Conservation (phyloP, 2,113 vertebrate species). For the Heteronetta atricapilla region DNA sequence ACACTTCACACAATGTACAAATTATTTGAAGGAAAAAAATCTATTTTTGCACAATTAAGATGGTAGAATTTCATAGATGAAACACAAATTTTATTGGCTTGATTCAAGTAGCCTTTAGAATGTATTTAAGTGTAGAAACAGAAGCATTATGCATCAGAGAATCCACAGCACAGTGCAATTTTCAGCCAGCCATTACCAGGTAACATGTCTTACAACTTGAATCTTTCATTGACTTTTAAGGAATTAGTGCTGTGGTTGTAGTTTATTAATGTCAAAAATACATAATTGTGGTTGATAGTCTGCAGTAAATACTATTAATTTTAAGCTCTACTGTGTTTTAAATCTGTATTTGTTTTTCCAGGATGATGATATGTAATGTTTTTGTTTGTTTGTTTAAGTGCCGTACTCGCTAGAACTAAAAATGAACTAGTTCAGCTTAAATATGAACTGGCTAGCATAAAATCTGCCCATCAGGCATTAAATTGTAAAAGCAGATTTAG, state of each 20-base stretch:
- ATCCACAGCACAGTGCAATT: not conserved
- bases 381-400: not conserved
- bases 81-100: conserved; percentile 13
- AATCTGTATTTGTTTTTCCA: not conserved
- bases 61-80: conserved; percentile 13
- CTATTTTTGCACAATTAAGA: conserved; percentile 31
- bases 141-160: conserved; percentile 15
- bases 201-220: conserved; percentile 36
- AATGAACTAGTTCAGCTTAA: not conserved
- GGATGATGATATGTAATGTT: not conserved
- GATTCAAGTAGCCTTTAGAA: conserved; percentile 13
- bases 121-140: conserved; percentile 35
- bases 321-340: conserved; percentile 7
- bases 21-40: conserved; percentile 47
- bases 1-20: not conserved
- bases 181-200: conserved; percentile 34
- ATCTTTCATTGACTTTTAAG: conserved; percentile 33
- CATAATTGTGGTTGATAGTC: conserved; percentile 33
- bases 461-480: not conserved
- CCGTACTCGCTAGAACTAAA: not conserved
- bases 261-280: conserved; percentile 42
- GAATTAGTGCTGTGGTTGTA: conserved; percentile 27
- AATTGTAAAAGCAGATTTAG: not conserved
- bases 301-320: conserved; percentile 6
- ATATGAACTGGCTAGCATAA: not conserved